Base-by-base conservation (phyloP, 37 sponge, comb jelly and placozoan genomes). In the Spongilla lacustris region DNA sequence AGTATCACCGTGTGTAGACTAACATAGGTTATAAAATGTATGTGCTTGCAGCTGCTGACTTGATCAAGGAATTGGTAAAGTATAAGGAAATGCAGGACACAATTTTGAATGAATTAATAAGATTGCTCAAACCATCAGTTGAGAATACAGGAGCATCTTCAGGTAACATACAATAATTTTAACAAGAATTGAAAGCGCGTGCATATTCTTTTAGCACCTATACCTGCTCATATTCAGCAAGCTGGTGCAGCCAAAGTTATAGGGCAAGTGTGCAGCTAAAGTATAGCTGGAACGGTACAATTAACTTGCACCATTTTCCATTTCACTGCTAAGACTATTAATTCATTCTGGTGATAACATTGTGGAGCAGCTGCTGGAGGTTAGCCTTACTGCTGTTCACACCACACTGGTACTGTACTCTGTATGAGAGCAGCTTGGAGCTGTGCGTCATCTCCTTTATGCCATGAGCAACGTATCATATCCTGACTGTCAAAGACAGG, bases 81-180 rank as follows among this genome's bases (percentile, higher is more conserved):
- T 89, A 93, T 58, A 94, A 93, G 27, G 98, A 97, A 25, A 90
- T 97, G 10, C 87, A 91, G 76, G 92, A 95, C 49, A 82, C 92
- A 0, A 81, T 97, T 24, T 75, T 97, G 69, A 83, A 76, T 2
- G 96, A 95, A 2, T 88, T 97, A n/a, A 87, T 97, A 37, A 66
- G 73, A 34, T 82, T 97, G 25, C 90, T 97, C 36, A 93, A 91
- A 27, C 84, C 90, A 24, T 32, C 79, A 4, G 70, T 85, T 0
- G 91, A 88, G 34, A 84, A 76, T 27, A 27, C 68, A 22, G 36
- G 23, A 4, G 22, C 66, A 33, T 14, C 19, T 58, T 58, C 26
- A 12, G 41, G n/a, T 28, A 27, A 27, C 6, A 41, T 41, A 41
- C 6, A 41, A 41, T 9, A 9, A 9, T 6, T 9, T 41, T 41